Evolutionary conservation across 2,113 vertebrate species (phyloP).

Genomic region (Hemiprocne comata): DNA sequence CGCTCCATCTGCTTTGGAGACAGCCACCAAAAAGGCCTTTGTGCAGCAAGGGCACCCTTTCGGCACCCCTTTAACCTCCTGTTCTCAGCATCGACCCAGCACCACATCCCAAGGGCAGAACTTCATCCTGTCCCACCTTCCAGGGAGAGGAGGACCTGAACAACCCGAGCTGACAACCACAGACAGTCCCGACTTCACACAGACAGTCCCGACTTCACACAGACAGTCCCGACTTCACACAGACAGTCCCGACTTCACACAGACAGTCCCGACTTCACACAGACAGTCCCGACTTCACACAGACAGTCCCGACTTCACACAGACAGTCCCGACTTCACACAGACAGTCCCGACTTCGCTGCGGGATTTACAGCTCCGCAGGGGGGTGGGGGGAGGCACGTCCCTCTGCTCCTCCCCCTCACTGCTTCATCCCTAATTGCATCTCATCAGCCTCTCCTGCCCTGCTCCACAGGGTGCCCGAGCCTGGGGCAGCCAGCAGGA

Average conservation of each 20-base stretch:
- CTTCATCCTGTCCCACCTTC: not conserved
- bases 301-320: too few species aligned
- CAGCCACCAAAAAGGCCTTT: not conserved
- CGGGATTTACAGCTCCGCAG: too few species aligned
- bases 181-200: too few species aligned
- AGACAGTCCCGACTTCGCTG: too few species aligned
- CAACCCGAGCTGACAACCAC: not conserved
- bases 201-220: too few species aligned
- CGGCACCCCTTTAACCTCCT: not conserved
- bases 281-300: too few species aligned
- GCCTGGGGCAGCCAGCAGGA: not conserved
- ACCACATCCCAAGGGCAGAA: not conserved
- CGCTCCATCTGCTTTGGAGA: not conserved
- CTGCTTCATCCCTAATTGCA: not conserved
- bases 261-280: too few species aligned
- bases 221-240: too few species aligned
- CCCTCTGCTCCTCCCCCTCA: not conserved
- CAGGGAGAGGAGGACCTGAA: fast-evolving
- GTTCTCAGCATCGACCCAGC: not conserved
- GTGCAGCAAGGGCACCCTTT: too few species aligned
- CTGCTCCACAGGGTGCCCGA: not conserved
- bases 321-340: too few species aligned
- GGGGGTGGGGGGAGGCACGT: too few species aligned
- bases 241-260: too few species aligned
- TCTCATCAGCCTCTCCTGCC: not conserved